Conservation (phyloP, 2,888 invertebrate genomes). For the Ectemnius cavifrons region DNA sequence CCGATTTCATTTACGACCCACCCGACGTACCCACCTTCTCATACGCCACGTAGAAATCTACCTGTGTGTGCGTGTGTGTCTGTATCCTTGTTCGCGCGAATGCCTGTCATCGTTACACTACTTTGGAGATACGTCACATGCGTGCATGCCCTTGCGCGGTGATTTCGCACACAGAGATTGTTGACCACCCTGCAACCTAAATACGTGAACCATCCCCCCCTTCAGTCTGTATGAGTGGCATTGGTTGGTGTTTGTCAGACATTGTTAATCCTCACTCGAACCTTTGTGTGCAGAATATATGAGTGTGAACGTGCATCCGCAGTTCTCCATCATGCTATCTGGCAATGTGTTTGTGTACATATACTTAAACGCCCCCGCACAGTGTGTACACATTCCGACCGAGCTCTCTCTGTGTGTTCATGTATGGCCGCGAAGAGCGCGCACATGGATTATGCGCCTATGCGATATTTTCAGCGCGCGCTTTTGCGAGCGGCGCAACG, state of each 20-base stretch:
- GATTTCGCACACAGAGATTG: no score
- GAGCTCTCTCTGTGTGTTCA: no score
- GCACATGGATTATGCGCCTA: constrained; percentile 54
- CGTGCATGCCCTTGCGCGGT: background rate
- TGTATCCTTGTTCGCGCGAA: background rate
- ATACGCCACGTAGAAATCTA: no score
- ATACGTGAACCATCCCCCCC: background rate
- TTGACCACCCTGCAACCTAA: background rate
- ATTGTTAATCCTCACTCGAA: background rate
- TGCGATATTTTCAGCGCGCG: constrained; percentile 63
- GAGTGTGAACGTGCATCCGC: background rate
- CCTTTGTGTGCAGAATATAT: background rate
- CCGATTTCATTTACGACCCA: no score
- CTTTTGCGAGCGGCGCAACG: constrained; percentile 35
- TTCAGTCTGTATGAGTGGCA: background rate
- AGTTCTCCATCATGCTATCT: background rate
- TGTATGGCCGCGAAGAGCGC: constrained; percentile 22
- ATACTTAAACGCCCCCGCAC: no score
- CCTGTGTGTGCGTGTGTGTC: no score
- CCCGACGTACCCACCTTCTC: no score
- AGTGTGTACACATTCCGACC: no score
- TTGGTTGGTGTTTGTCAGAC: background rate
- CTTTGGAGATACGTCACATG: background rate
- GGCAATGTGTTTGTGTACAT: background rate
- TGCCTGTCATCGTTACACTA: background rate